phyloP scores from a whole-genome alignment of 2,113 vertebrate genomes.

The Pteruthius melanotis region DNA sequence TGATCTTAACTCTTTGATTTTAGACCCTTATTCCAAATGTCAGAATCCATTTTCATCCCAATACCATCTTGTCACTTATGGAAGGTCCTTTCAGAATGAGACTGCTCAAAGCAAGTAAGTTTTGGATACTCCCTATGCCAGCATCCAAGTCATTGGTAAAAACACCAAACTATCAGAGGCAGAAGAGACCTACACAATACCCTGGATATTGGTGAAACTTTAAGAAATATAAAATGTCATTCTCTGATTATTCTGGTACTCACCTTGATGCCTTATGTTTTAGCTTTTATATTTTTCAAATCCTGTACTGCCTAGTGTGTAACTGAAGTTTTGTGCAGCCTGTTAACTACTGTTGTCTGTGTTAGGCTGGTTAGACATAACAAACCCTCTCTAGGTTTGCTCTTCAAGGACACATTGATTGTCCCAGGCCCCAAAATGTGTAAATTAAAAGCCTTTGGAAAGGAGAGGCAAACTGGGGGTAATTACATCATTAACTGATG shows the following conservation, averaged over 20 bases:
- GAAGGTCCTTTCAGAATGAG: not conserved
- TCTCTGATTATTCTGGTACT: not conserved
- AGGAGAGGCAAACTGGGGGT: too few species aligned
- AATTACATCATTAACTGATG: too few species aligned
- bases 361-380: too few species aligned
- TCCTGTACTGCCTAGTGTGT: too few species aligned
- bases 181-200: not conserved
- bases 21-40: not conserved
- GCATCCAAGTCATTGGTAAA: not conserved
- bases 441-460: too few species aligned
- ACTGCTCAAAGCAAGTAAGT: not conserved
- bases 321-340: too few species aligned
- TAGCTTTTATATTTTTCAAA: too few species aligned
- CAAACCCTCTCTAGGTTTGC: too few species aligned
- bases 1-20: not conserved
- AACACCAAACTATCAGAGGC: not conserved
- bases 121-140: not conserved
- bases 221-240: not conserved
- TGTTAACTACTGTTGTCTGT: too few species aligned
- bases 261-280: not conserved
- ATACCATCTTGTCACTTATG: not conserved
- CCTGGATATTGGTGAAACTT: not conserved
- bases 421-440: too few species aligned
- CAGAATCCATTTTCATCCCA: not conserved
- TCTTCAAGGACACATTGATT: too few species aligned